Evolutionary conservation across 1,140 invertebrate genomes (phyloP), one percentile per base, ranked within the genome.

Genomic region (Ceratosolen solmsi): DNA sequence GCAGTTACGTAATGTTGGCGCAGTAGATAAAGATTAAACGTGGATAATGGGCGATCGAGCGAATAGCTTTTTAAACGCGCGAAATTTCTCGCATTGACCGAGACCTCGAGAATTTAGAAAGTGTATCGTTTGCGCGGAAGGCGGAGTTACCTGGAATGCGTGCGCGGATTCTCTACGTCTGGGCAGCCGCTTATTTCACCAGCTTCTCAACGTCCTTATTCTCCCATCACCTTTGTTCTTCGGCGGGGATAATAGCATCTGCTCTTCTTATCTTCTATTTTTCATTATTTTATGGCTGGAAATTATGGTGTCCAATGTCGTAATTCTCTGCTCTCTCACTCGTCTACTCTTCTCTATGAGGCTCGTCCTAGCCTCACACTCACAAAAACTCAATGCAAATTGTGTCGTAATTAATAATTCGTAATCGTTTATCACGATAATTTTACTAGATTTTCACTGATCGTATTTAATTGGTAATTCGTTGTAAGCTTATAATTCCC

Each of bases 41-140:
- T 8, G 30, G 60, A 13, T 65, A 65, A 65, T 36, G 20, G 30
- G 30, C 60, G 17, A 65, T 36, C 30, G 17, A 65, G 60, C 15
- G 11, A 65, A 65, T 65, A 36, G 60, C 60, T 36, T 65, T 65
- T 65, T 36, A 65, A 65, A 65, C 30, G 30, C 13, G 30, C 60
- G 60, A 36, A 15, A 41, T 20, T 51, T 46, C 46, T 49, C 70
- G 46, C 70, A 51, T 30, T 72, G 70, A 72, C 70, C 70, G 70
- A 51, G 70, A 51, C 41, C 70, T 46, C 25, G 1, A 46, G 17
- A 33, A 33, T 72, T 72, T 72, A 72, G 70, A 72, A 72, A 72
- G 70, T 72, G 46, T 72, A 72, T 72, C 70, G 46, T 9, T 2
- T 22, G 36, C n/a, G 60, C 60, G 60, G 60, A 20, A 33, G 60